Evolutionary conservation across 2,113 vertebrate genomes (phyloP).

Genomic region (Candoia aspera): DNA sequence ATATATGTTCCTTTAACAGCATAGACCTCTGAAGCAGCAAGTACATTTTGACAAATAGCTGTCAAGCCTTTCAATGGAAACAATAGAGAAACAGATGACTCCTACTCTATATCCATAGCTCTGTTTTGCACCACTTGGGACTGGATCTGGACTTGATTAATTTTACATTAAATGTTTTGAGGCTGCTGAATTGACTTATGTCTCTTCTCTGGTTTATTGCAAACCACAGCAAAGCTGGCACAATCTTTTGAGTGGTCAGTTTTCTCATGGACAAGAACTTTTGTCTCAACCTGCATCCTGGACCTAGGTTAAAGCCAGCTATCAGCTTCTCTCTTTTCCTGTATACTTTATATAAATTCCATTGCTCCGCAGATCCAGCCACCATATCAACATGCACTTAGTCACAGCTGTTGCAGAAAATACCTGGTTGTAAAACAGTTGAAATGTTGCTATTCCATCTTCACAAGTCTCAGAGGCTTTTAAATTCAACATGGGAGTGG

Average conservation of each 20-base stretch:
- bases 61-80: not conserved
- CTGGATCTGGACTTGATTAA: not conserved
- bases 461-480: not conserved
- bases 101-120: not conserved
- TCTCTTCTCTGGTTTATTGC: not conserved
- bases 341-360: not conserved
- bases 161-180: not conserved
- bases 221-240: not conserved
- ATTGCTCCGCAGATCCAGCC: not conserved
- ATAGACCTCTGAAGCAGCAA: not conserved
- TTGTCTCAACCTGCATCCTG: not conserved
- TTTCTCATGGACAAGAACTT: not conserved
- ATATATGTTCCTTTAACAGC: not conserved
- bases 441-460: not conserved
- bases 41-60: not conserved
- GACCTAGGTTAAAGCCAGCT: not conserved
- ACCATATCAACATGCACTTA: not conserved
- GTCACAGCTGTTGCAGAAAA: not conserved
- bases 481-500: not conserved
- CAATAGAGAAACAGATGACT: not conserved
- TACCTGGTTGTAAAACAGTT: not conserved
- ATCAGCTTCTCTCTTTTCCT: not conserved
- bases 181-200: not conserved
- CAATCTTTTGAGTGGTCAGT: not conserved
- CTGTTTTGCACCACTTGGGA: not conserved